Base-by-base conservation (phyloP, 1,140 invertebrate genomes). In the Saccostrea glomerata region DNA sequence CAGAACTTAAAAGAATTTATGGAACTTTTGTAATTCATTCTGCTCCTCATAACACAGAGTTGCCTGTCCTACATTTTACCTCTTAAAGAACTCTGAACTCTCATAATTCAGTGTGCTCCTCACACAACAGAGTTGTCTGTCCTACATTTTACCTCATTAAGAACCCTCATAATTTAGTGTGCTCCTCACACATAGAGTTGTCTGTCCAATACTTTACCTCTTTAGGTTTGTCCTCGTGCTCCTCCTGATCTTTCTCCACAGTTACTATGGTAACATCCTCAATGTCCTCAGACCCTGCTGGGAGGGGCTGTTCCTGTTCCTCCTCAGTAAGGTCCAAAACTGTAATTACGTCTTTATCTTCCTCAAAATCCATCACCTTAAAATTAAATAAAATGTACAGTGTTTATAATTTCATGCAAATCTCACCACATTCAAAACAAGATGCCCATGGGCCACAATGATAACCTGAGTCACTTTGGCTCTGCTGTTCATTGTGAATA, bases 321-420 rank as follows among this genome's bases (percentile, higher is more conserved):
- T 77, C 70, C 15, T 77, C 70, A 25, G 70, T 30, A 15, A 77
- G 13, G 70, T 77, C 70, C 23, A 36, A 30, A 77, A 77, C 70
- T 77, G 13, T 36, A 5, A 77, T 77, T 0, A 25, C 30, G 4
- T 77, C 70, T 30, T 13, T 77, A 11, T 77, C 70, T 77, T 25
- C 70, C 70, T 77, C 70, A 36, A 77, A 77, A 30, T 77, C 70
- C 70, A 77, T 25, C 25, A 77, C 30, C 70, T 77, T 63, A 3
- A n/a, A 63, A 58, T 13, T 17, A 58, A 2, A 58, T 13, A 20
- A 63, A 20, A 20, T 63, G 17, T 6, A 47, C 40, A 47, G 40
- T 47, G 2, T 47, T 47, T 47, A 47, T 47, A 47, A n/a, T n/a
- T n/a, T n/a, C 9, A 47, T 7, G 47, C 47, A 47, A 47, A 47